These are phyloP conservation scores for Betta splendens DNA, from an alignment of 2,797 vertebrate genomes.

Conservation along the genomic window DNA sequence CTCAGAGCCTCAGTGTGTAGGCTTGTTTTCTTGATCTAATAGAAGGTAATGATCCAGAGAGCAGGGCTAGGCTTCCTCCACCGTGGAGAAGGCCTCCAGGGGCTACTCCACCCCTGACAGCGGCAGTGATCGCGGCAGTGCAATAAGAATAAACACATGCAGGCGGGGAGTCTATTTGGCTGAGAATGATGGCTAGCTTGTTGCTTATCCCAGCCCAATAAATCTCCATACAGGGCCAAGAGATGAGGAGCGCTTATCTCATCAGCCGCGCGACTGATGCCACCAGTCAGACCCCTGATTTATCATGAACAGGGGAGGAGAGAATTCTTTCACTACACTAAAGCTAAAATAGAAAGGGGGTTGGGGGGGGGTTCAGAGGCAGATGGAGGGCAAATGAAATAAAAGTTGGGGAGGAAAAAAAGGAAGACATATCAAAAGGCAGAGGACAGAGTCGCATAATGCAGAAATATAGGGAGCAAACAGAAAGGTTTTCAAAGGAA, in stretches of 20 bases:
- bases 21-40: conserved; percentile 92
- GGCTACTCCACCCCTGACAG: conserved; percentile 79
- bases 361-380: conserved; percentile 38
- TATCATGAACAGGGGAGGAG: conserved; percentile 79
- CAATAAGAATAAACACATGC: conserved; percentile 95
- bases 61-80: conserved; percentile 79
- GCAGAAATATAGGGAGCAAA: conserved; percentile 90
- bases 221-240: conserved; percentile 92
- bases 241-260: conserved; percentile 93
- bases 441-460: conserved; percentile 87
- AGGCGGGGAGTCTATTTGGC: conserved; percentile 88
- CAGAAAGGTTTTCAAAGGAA: conserved; percentile 87
- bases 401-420: conserved; percentile 62
- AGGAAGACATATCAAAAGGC: conserved; percentile 77
- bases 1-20: conserved; percentile 79
- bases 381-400: conserved; percentile 72
- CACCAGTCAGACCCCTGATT: conserved; percentile 86
- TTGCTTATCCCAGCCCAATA: conserved; percentile 93
- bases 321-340: conserved; percentile 83
- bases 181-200: conserved; percentile 91
- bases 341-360: conserved; percentile 60
- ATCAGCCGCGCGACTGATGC: conserved; percentile 87
- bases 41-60: conserved; percentile 89
- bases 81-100: conserved; percentile 76
- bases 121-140: conserved; percentile 81